These are phyloP conservation scores for Champsocephalus gunnari DNA, from an alignment of 2,797 vertebrate species.

Conservation along the genomic window DNA sequence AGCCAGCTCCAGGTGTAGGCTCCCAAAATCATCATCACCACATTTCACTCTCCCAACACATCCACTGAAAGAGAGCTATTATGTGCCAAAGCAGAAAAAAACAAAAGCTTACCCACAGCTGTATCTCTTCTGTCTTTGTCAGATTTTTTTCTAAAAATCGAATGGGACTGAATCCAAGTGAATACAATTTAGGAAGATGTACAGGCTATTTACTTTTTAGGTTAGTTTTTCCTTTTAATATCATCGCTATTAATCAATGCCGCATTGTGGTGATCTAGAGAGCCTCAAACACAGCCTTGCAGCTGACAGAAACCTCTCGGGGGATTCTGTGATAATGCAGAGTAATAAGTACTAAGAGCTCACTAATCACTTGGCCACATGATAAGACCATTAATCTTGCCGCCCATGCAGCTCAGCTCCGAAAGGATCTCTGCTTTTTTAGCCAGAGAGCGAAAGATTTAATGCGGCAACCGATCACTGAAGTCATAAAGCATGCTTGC, in stretches of 20 bases:
- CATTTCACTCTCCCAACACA: constrained; percentile 29
- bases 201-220: constrained; percentile 75
- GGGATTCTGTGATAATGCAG: constrained; percentile 85
- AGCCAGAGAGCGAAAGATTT: constrained; percentile 71
- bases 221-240: constrained; percentile 74
- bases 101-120: constrained; percentile 27
- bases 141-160: constrained; percentile 35
- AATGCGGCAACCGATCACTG: constrained; percentile 65
- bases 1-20: constrained; percentile 42
- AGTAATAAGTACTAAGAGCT: constrained; percentile 88
- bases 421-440: constrained; percentile 71
- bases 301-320: constrained; percentile 81
- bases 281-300: constrained; percentile 78
- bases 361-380: constrained; percentile 86
- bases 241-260: constrained; percentile 81
- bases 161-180: constrained; percentile 63
- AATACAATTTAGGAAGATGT: constrained; percentile 76
- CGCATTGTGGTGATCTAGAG: constrained; percentile 75
- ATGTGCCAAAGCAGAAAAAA: constrained; percentile 38
- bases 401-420: constrained; percentile 71
- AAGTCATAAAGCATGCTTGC: constrained; percentile 72
- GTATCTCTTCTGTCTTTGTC: constrained; percentile 14
- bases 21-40: constrained; percentile 41
- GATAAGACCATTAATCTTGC: constrained; percentile 87
- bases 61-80: constrained; percentile 22